Conservation (phyloP, 2,797 vertebrate genomes). For the Crocidura indochinensis region DNA sequence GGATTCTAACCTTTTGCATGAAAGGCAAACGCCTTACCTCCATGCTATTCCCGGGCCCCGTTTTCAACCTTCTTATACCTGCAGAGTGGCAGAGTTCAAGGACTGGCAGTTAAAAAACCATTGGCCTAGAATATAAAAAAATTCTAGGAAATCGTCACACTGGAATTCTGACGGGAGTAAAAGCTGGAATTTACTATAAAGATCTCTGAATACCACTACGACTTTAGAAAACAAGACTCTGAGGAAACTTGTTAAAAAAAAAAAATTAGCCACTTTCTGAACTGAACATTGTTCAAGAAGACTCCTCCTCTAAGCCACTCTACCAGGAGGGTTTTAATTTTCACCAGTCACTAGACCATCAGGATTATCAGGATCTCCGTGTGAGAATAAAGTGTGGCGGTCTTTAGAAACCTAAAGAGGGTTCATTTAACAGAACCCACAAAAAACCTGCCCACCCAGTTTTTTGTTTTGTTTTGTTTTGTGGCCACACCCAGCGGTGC, state of each 20-base stretch:
- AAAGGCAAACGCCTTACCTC: too few species aligned
- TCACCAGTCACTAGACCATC: neutral
- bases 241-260: neutral
- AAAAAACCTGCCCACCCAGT: neutral
- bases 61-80: too few species aligned
- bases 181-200: slow-evolving; percentile 1
- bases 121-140: neutral
- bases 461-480: too few species aligned
- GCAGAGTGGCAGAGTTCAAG: too few species aligned
- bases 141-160: neutral
- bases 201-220: neutral
- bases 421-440: slow-evolving; percentile 19
- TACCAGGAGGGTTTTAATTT: neutral
- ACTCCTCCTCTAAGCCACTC: neutral
- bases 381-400: neutral
- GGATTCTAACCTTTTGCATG: too few species aligned
- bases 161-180: neutral
- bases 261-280: neutral
- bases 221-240: neutral
- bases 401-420: neutral
- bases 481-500: too few species aligned
- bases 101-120: too few species aligned
- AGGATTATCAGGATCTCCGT: slow-evolving; percentile 1
- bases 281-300: neutral
- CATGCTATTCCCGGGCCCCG: too few species aligned